Conservation (phyloP, 2,888 invertebrate genomes). For the Drosophila crucigera region DNA sequence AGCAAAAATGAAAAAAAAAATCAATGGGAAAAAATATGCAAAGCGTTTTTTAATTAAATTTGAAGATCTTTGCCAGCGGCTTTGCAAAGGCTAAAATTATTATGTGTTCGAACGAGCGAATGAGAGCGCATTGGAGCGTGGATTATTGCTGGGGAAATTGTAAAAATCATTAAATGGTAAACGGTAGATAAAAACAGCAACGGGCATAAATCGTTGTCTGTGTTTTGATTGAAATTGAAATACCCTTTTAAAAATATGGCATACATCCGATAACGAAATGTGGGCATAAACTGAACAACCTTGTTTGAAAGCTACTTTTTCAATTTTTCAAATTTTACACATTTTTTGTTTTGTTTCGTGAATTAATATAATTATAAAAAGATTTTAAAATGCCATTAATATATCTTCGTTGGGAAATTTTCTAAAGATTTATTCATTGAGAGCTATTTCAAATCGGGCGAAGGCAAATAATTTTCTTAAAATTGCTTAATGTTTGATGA, state of each 20-base stretch:
- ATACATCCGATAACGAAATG: background rate
- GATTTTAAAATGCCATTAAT: too few species aligned
- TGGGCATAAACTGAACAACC: background rate
- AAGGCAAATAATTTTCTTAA: background rate
- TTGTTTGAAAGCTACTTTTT: background rate
- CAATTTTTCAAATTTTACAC: background rate
- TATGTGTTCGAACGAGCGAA: constrained; percentile 43
- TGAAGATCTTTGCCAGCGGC: constrained; percentile 59
- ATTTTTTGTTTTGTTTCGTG: background rate
- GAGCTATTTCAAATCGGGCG: background rate
- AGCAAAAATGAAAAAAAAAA: constrained; percentile 36
- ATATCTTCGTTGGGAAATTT: background rate
- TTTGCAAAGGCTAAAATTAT: constrained; percentile 53
- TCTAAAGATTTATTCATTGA: background rate
- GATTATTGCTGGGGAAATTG: constrained; percentile 53
- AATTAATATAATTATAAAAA: too few species aligned
- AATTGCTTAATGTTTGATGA: background rate
- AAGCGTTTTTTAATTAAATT: constrained; percentile 72
- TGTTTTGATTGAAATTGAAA: background rate
- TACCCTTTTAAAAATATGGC: constrained; percentile 4
- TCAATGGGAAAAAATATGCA: constrained; percentile 69
- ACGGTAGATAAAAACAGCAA: constrained; percentile 1
- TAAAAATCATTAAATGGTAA: constrained; percentile 25
- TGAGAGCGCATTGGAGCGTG: constrained; percentile 55
- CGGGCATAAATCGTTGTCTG: background rate